A percentile compares a stretch with the other conserved stretches of the same genome.
Conservation (phyloP, 2,113 vertebrate species). For the Nyctibius bracteatus region DNA sequence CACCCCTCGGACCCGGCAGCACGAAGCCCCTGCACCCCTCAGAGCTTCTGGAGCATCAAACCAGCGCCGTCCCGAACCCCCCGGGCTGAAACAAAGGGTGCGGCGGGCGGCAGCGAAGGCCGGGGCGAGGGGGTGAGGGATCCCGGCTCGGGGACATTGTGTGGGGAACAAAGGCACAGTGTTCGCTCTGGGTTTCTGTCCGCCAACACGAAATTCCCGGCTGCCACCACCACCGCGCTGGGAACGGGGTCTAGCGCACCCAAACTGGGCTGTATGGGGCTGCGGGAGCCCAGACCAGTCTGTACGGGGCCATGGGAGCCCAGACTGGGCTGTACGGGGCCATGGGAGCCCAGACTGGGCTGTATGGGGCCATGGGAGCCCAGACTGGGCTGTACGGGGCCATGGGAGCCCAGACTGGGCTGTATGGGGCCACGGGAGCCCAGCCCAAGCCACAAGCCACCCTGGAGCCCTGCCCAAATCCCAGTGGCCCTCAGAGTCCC, state of each 20-base stretch:
- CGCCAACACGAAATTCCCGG: background rate
- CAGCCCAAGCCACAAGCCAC: background rate
- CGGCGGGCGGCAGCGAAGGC: background rate
- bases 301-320: too few species aligned
- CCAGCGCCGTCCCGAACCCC: background rate
- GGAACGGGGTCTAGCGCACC: background rate
- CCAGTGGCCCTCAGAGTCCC: background rate
- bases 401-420: background rate
- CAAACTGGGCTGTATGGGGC: accelerated
- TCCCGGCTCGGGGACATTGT: background rate
- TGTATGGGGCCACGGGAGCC: background rate
- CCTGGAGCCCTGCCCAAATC: background rate
- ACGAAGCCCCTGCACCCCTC: background rate
- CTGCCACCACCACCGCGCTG: background rate
- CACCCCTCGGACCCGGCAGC: background rate
- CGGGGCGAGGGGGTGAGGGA: conserved; percentile 33
- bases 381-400: background rate
- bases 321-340: background rate
- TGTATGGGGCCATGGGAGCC: accelerated
- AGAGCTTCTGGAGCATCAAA: too few species aligned
- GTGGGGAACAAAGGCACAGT: conserved; percentile 3
- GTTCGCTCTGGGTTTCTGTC: background rate
- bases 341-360: background rate
- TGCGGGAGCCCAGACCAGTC: background rate
- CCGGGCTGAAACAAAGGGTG: background rate